A percentile compares a stretch with the other conserved stretches of the same genome.
Conservation (phyloP, 2,797 vertebrate species). For the Sebastes matsubarae region DNA sequence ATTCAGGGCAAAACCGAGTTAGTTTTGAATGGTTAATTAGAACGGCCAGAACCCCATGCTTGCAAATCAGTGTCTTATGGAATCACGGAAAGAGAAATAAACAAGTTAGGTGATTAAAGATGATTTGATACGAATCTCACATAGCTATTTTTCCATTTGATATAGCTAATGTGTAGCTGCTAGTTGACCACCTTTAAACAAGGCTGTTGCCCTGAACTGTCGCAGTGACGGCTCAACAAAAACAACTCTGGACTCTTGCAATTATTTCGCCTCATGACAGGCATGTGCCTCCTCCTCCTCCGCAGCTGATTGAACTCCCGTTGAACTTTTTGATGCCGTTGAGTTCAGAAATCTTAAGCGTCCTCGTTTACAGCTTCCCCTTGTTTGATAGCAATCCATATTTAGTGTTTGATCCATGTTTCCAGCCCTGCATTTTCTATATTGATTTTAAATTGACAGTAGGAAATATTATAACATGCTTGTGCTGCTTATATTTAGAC, state of each 20-base stretch:
- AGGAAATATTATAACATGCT: background rate
- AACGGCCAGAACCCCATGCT: background rate
- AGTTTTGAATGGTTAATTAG: conserved; percentile 14
- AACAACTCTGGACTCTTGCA: conserved; percentile 22
- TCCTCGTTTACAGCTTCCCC: background rate
- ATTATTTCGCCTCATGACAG: conserved; percentile 43
- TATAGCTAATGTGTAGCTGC: background rate
- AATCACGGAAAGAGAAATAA: background rate
- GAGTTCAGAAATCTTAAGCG: background rate
- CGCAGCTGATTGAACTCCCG: conserved; percentile 35
- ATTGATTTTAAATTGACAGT: background rate
- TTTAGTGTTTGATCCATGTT: background rate
- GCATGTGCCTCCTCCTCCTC: conserved; percentile 45
- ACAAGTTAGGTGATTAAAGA: background rate
- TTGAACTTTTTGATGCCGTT: conserved; percentile 40
- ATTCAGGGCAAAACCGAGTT: background rate
- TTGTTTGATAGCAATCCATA: background rate
- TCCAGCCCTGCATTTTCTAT: background rate
- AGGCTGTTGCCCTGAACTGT: background rate
- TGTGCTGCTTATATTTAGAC: background rate
- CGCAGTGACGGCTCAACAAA: conserved; percentile 12
- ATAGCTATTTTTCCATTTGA: background rate
- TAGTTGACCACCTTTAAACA: background rate
- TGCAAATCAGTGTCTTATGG: background rate
- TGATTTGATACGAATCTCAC: background rate